A percentile compares a stretch with the other conserved stretches of the same genome.
phyloP scores from a whole-genome alignment of 2,113 vertebrate species.

The Pavo muticus region DNA sequence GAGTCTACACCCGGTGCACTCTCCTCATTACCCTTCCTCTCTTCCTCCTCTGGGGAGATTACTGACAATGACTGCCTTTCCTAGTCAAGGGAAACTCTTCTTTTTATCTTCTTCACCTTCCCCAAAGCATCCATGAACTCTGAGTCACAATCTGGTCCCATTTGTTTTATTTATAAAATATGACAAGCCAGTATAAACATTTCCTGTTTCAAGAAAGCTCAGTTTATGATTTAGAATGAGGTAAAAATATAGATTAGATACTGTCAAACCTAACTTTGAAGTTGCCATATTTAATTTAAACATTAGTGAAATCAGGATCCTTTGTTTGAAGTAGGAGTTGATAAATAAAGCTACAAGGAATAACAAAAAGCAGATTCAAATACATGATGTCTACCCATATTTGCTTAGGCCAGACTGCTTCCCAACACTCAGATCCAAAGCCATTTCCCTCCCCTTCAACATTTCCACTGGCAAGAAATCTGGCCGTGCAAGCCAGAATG shows the following conservation, averaged over 20 bases:
- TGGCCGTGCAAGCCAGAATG: neutral
- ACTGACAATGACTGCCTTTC: neutral
- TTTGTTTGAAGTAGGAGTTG: neutral
- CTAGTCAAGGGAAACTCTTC: neutral
- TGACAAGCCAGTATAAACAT: slow-evolving; percentile 21
- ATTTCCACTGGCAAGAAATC: neutral
- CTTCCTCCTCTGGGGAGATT: neutral
- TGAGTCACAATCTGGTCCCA: neutral
- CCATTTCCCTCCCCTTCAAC: neutral
- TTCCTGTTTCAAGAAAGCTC: neutral
- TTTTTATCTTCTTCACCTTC: neutral
- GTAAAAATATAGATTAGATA: slow-evolving; percentile 28
- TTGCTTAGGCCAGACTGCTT: neutral
- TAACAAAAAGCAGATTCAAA: neutral
- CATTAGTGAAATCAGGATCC: neutral
- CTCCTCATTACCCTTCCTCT: neutral
- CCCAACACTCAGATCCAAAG: neutral
- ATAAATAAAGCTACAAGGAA: slow-evolving; percentile 9
- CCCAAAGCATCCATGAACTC: neutral
- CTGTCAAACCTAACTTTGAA: slow-evolving; percentile 4
- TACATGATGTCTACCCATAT: accelerated
- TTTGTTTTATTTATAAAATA: slow-evolving; percentile 34
- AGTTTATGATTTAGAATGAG: neutral
- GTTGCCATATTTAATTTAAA: neutral
- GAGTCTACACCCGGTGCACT: accelerated